Conservation (phyloP, 2,797 vertebrate species). For the Pseudomugil gertrudae region DNA sequence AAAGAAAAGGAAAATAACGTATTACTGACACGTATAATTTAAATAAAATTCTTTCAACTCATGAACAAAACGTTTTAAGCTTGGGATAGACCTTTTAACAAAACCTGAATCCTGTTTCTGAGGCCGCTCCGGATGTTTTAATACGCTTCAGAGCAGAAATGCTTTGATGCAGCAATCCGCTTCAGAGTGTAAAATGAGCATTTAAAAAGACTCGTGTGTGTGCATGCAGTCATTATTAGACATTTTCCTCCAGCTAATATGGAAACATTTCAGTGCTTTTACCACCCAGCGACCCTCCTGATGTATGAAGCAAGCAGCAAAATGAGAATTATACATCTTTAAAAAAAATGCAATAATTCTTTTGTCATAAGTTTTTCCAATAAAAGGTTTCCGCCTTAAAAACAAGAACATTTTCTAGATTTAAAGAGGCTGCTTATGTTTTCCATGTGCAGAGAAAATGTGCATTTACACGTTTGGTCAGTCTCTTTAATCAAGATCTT, state of each 20-base stretch:
- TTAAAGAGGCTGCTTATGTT: neutral
- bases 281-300: slow-evolving; percentile 18
- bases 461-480: no score
- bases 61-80: neutral
- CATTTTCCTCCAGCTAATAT: slow-evolving; percentile 49
- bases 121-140: slow-evolving; percentile 32
- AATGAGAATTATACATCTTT: neutral
- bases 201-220: slow-evolving; percentile 52
- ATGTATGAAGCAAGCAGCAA: slow-evolving; percentile 15
- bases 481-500: no score
- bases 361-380: neutral
- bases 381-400: neutral
- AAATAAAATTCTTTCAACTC: neutral
- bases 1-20: no score
- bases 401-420: neutral
- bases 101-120: slow-evolving; percentile 18
- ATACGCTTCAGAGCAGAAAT: slow-evolving; percentile 19
- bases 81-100: neutral
- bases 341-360: neutral
- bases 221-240: slow-evolving; percentile 45
- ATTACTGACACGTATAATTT: neutral
- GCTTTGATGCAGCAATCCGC: slow-evolving; percentile 51
- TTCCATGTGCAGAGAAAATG: no score
- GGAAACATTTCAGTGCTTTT: slow-evolving; percentile 57
- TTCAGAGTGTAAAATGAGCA: slow-evolving; percentile 30